These are phyloP conservation scores for Rhynchophorus ferrugineus DNA, from an alignment of 1,140 invertebrate species.

Conservation along the genomic window DNA sequence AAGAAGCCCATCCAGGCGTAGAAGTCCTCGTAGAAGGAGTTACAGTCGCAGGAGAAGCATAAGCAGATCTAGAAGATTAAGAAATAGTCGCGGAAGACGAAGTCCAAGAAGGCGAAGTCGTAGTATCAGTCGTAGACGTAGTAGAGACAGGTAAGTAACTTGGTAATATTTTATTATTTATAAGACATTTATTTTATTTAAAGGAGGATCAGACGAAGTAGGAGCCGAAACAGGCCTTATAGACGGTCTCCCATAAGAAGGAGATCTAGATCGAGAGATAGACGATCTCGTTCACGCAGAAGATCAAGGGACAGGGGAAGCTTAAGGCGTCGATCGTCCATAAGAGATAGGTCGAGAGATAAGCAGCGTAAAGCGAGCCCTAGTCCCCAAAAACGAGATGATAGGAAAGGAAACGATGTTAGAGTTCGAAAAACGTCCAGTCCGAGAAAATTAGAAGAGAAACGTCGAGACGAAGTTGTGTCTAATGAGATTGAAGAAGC, in stretches of 20 bases:
- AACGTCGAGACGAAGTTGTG: slow-evolving; percentile 26
- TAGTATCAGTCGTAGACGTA: slow-evolving; percentile 35
- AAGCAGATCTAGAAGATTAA: slow-evolving; percentile 17
- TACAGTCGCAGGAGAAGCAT: slow-evolving; percentile 27
- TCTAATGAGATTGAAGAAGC: slow-evolving; percentile 33
- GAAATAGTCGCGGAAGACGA: slow-evolving; percentile 26
- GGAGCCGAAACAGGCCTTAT: slow-evolving; percentile 31
- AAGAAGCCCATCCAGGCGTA: slow-evolving; percentile 28
- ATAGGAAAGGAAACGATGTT: slow-evolving; percentile 22
- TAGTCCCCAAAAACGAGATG: slow-evolving; percentile 27
- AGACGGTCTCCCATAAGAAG: slow-evolving; percentile 26
- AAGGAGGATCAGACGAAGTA: slow-evolving; percentile 31
- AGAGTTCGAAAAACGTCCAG: slow-evolving; percentile 10
- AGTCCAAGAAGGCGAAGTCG: slow-evolving; percentile 17
- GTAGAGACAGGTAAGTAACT: slow-evolving; percentile 39
- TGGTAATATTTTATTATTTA: slow-evolving; percentile 1
- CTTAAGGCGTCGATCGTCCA: slow-evolving; percentile 30
- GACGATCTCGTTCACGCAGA: slow-evolving; percentile 33
- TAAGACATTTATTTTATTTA: slow-evolving; percentile 10
- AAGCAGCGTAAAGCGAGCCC: slow-evolving; percentile 27
- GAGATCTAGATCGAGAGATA: slow-evolving; percentile 29
- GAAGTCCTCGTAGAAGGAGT: slow-evolving; percentile 31
- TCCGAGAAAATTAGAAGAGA: slow-evolving; percentile 21
- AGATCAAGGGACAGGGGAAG: slow-evolving; percentile 33
- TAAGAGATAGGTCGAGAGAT: slow-evolving; percentile 27